Evolutionary conservation across 2,113 vertebrate species (phyloP).

Genomic region (Euleptes europaea): DNA sequence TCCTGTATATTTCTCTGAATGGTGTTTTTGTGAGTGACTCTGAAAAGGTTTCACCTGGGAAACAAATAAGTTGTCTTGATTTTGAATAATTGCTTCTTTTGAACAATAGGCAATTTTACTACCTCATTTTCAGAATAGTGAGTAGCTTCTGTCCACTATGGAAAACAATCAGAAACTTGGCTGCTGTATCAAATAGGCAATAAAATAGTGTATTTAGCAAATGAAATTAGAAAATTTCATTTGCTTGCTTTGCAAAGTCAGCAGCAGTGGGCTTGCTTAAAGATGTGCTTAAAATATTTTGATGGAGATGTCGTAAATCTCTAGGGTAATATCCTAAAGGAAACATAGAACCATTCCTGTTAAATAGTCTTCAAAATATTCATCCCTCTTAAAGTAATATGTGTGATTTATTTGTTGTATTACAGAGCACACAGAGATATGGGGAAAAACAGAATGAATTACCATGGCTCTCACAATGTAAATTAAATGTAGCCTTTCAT

Average conservation of each 20-base stretch:
- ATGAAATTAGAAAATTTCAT: slow-evolving; percentile 59
- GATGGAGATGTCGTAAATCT: slow-evolving; percentile 50
- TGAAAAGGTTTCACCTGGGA: slow-evolving; percentile 25
- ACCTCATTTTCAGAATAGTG: slow-evolving; percentile 50
- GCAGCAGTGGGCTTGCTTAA: slow-evolving; percentile 42
- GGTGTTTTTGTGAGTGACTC: slow-evolving; percentile 24
- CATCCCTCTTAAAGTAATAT: slow-evolving; percentile 49
- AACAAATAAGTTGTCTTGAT: slow-evolving; percentile 33
- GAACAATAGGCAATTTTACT: slow-evolving; percentile 62
- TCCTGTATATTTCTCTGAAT: background rate
- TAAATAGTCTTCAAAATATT: slow-evolving; percentile 57
- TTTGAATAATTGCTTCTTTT: slow-evolving; percentile 56
- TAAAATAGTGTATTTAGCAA: slow-evolving; percentile 65
- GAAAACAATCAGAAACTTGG: slow-evolving; percentile 57
- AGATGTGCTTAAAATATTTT: slow-evolving; percentile 62
- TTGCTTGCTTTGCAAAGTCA: slow-evolving; percentile 60
- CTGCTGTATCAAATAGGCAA: slow-evolving; percentile 52
- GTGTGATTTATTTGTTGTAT: slow-evolving; percentile 55
- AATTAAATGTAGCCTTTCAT: background rate
- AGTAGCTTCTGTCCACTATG: slow-evolving; percentile 52
- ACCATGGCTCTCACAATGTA: background rate
- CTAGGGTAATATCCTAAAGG: slow-evolving; percentile 42
- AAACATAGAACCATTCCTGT: slow-evolving; percentile 34
- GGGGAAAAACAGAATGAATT: slow-evolving; percentile 19
- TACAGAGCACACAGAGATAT: slow-evolving; percentile 11